These are phyloP conservation scores for Strix occidentalis DNA, from an alignment of 2,797 vertebrate species.

Conservation along the genomic window DNA sequence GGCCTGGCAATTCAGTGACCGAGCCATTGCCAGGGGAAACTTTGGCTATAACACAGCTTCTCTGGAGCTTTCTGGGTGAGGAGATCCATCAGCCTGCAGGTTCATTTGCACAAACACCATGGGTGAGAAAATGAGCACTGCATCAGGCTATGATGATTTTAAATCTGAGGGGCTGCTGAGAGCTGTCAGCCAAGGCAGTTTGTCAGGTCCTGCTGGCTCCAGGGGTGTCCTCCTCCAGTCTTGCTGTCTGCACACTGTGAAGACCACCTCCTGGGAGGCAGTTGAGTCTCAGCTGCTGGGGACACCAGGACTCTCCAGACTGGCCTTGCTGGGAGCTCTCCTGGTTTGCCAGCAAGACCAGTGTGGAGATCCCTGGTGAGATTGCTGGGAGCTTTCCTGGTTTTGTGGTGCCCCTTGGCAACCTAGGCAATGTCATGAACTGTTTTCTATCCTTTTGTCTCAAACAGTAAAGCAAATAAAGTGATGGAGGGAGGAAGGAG, in stretches of 20 bases:
- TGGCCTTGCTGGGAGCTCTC: neutral
- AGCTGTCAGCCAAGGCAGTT: neutral
- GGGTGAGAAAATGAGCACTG: neutral
- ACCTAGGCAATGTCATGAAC: neutral
- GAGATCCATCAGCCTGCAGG: neutral
- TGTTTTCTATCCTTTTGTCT: neutral
- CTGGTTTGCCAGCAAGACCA: neutral
- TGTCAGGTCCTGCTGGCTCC: neutral
- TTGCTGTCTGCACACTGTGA: neutral
- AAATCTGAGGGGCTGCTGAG: neutral
- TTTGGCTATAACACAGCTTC: neutral
- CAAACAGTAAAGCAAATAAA: neutral
- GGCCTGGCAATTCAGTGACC: neutral
- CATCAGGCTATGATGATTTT: neutral
- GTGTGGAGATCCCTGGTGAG: no score
- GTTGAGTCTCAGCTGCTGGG: neutral
- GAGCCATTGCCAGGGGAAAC: neutral
- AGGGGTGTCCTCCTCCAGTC: no score
- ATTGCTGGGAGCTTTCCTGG: neutral
- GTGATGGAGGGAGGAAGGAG: neutral
- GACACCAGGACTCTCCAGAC: neutral
- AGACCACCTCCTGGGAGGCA: neutral
- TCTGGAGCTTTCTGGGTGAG: neutral
- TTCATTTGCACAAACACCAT: neutral
- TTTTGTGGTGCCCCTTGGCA: fast-evolving